phyloP scores from a whole-genome alignment of 1,140 invertebrate species.

The Lithobius niger region DNA sequence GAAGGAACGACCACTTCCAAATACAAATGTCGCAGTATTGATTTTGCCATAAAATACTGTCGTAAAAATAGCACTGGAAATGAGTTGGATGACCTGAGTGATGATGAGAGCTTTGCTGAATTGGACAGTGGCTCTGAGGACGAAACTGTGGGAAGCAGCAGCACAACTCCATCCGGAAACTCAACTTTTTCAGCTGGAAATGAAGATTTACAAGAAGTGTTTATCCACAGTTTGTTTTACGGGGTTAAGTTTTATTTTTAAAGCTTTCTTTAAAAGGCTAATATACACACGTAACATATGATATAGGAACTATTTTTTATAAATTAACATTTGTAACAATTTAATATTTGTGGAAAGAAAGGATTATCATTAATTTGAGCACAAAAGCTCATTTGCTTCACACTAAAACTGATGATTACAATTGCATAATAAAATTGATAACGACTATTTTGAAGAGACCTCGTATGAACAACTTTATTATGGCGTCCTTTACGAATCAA shows the following conservation, averaged over 20 bases:
- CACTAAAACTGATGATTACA: too few relatives aligned
- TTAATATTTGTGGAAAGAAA: too few relatives aligned
- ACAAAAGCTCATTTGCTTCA: too few relatives aligned
- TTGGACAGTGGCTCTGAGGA: background rate
- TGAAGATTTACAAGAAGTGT: background rate
- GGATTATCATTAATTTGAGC: too few relatives aligned
- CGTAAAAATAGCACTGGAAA: background rate
- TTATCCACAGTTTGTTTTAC: conserved; percentile 1
- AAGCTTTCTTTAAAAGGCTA: too few relatives aligned
- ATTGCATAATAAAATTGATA: too few relatives aligned
- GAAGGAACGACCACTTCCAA: conserved; percentile 7
- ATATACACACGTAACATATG: too few relatives aligned
- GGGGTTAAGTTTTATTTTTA: conserved; percentile 8
- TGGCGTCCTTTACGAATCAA: too few relatives aligned
- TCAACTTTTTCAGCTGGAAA: background rate
- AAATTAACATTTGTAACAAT: too few relatives aligned
- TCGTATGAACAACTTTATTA: too few relatives aligned
- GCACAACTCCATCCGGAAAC: background rate
- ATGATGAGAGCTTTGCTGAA: conserved; percentile 8
- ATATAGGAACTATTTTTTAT: too few relatives aligned
- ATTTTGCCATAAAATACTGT: conserved; percentile 5
- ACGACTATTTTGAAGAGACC: too few relatives aligned
- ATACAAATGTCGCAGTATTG: conserved; percentile 5
- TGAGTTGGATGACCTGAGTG: background rate
- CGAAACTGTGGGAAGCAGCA: background rate